Conservation (phyloP, 2,113 vertebrate species). For the Mormyrus lacerda region DNA sequence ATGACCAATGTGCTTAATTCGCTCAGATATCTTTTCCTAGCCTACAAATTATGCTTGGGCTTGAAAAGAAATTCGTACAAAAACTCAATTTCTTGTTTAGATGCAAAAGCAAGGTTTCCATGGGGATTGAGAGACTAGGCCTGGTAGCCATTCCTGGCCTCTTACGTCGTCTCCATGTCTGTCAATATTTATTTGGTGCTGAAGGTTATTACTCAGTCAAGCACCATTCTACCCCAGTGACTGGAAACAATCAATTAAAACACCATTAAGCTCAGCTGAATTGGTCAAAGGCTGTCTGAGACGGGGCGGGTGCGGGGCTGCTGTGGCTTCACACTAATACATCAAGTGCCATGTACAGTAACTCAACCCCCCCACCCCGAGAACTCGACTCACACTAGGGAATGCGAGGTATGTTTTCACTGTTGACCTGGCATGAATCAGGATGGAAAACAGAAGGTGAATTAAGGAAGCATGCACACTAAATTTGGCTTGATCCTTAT, state of each 20-base stretch:
- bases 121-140: background rate
- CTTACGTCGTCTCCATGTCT: background rate
- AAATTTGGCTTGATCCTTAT: background rate
- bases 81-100: background rate
- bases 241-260: slow-evolving; percentile 50
- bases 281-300: slow-evolving; percentile 17
- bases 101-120: background rate
- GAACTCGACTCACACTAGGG: background rate
- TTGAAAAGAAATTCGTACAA: background rate
- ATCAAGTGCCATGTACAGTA: slow-evolving; percentile 9
- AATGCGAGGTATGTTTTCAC: background rate
- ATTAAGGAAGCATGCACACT: background rate
- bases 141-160: background rate
- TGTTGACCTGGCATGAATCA: background rate
- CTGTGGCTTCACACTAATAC: background rate
- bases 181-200: slow-evolving; percentile 16
- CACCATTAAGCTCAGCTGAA: slow-evolving; percentile 40
- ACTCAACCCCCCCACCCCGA: background rate
- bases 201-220: slow-evolving; percentile 26
- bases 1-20: slow-evolving; percentile 14
- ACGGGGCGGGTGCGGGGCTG: background rate
- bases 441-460: background rate
- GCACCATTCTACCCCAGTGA: slow-evolving; percentile 31
- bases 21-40: background rate
- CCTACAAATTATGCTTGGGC: background rate